Evolutionary conservation across 2,113 vertebrate species (phyloP), one percentile per base, ranked within the genome.

Genomic region (Dromiciops gliroides): DNA sequence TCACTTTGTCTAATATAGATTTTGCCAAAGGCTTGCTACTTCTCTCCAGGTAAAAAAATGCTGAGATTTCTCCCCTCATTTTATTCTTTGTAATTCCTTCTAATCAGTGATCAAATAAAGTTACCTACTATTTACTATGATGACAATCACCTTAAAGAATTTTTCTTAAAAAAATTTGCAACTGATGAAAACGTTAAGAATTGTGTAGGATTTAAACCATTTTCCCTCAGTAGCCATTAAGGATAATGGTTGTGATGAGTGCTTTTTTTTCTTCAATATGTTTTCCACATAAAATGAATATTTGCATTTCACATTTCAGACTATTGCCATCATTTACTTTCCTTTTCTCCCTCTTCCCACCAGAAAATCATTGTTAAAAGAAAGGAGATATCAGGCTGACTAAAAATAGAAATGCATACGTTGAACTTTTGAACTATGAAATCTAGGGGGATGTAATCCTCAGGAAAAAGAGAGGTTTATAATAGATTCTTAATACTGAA

Each of bases 371-470:
- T 91, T 92, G 10, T 90, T 95, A 95, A 90, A 90, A 96, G 94
- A 97, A 97, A 96, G 97, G 60, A 97, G 93, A 83, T 88, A 89
- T 96, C 96, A 97, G 92, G 95, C 89, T 53, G 94, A 92, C 93
- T 98, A 97, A 97, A 97, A 97, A 98, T 98, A 98, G 97, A 96
- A 51, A 92, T 94, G 97, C 96, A 98, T 95, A 96, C 88, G 22
- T 94, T 98, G 97, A 98, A 98, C 97, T 98, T 98, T 96, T 98
- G 98, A 98, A 98, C 97, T 98, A 97, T 97, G 97, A 98, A 97
- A 97, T 97, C 97, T 97, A 37, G 94, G 95, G 97, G 97, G 96
- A 97, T 97, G 96, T 98, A 98, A 98, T 97, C 97, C 98, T 98
- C 97, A 98, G 97, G 96, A 96, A 97, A 97, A 98, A 98, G 96